Base-by-base conservation (phyloP, 2,888 invertebrate species). In the Macropis europaea region DNA sequence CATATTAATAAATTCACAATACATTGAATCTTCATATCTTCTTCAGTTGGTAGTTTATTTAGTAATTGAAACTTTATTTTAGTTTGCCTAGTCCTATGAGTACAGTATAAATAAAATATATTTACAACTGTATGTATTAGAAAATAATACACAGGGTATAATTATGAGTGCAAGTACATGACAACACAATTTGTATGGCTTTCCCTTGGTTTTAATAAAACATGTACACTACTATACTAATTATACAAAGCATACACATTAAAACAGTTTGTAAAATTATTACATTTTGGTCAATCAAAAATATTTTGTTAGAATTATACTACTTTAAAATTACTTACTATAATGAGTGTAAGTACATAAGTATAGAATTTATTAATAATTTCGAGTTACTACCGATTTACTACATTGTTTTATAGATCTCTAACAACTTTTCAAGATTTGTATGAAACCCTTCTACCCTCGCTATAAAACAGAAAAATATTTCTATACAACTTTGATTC, bases 11-110 rank as follows among this genome's bases (percentile, higher is more conserved):
- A 72, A 67, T 43, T 0, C 9, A 6, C 36, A 32, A 9, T 40
- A 1, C 13, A 43, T 45, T 30, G 6, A 43, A 13, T 3, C 43
- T 11, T 50, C 15, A 1, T 24, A 36, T n/a, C 34, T 13, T 43
- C 4, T 30, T 62, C 34, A 2, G 28, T 43, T 7, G 30, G 30
- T 71, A n/a, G 9, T 57, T 71, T 69, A 61, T 57, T 61, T 19
- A 26, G 13, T 15, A 13, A 40, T 34, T 59, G 22, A 36, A 45
- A 24, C 6, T 26, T 50, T 52, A 11, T 50, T 34, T 52, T n/a
- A 13, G 17, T 56, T 28, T 61, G 56, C n/a, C 22, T 68, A 28
- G 9, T 11, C 43, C 17, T 1, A 7, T 52, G 47, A 13, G 48
- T 34, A 19, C n/a, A n/a, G 26, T 40, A 53, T 42, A 24, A 54